Conservation (phyloP, 2,888 invertebrate species). For the Erynnis tages region DNA sequence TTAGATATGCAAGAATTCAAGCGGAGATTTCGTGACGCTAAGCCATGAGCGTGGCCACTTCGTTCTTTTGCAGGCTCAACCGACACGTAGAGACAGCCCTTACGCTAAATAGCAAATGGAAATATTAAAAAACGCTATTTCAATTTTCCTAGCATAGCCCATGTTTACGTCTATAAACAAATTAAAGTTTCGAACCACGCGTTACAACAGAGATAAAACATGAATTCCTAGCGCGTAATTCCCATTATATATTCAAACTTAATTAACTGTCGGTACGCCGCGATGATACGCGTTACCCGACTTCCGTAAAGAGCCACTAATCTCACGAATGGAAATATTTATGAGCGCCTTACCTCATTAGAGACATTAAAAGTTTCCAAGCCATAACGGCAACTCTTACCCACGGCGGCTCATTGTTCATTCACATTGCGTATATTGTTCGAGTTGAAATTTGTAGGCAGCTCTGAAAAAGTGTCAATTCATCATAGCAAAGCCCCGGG, state of each 20-base stretch:
- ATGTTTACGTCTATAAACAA: not conserved
- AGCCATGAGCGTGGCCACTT: constrained; percentile 57
- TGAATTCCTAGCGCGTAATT: constrained; percentile 37
- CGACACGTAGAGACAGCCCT: constrained; percentile 47
- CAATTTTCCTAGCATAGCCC: too few relatives aligned
- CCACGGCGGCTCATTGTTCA: constrained; percentile 66
- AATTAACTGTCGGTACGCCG: constrained; percentile 50
- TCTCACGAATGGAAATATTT: constrained; percentile 69
- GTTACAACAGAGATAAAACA: constrained; percentile 39
- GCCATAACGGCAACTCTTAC: constrained; percentile 68
- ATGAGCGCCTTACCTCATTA: constrained; percentile 72
- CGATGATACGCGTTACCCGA: constrained; percentile 48
- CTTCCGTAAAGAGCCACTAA: constrained; percentile 65
- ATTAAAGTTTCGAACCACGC: too few relatives aligned
- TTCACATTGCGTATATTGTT: constrained; percentile 75
- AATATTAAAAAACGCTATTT: constrained; percentile 41
- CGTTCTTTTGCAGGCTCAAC: constrained; percentile 60
- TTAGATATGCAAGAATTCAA: constrained; percentile 76
- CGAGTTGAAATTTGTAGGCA: constrained; percentile 76
- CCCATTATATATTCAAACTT: constrained; percentile 41
- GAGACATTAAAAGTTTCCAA: constrained; percentile 76
- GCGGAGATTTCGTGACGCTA: constrained; percentile 71
- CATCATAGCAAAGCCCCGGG: constrained; percentile 79
- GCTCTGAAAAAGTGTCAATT: constrained; percentile 80
- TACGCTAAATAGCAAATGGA: constrained; percentile 47